Evolutionary conservation across 2,113 vertebrate species (phyloP).

Genomic region (Gobio gobio): DNA sequence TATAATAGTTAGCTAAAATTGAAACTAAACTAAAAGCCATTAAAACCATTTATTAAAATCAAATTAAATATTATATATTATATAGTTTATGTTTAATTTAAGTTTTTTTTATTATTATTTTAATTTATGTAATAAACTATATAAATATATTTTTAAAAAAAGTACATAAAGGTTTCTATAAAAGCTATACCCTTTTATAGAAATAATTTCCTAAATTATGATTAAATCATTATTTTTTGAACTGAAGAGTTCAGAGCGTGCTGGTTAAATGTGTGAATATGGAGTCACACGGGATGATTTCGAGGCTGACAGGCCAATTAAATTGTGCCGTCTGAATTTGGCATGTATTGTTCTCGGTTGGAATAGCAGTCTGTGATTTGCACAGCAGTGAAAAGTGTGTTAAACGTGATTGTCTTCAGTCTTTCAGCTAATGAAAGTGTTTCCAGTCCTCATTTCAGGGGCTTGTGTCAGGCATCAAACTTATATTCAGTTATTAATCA

Average conservation of each 20-base stretch:
- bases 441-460: neutral
- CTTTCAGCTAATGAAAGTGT: neutral
- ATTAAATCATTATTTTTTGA: neutral
- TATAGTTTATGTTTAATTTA: too few relatives aligned
- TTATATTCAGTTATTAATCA: too few relatives aligned
- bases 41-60: too few relatives aligned
- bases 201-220: neutral
- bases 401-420: constrained; percentile 40
- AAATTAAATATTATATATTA: too few relatives aligned
- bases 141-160: too few relatives aligned
- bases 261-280: neutral
- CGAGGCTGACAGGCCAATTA: constrained; percentile 25
- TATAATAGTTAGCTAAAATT: too few relatives aligned
- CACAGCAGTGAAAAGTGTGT: constrained; percentile 43
- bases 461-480: too few relatives aligned
- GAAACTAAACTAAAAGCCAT: too few relatives aligned
- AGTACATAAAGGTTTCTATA: too few relatives aligned
- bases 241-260: neutral
- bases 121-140: too few relatives aligned
- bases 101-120: too few relatives aligned
- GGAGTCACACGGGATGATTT: constrained; percentile 11
- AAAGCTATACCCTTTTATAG: neutral
- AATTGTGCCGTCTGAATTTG: constrained; percentile 36
- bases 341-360: constrained; percentile 47
- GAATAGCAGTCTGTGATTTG: constrained; percentile 41